phyloP scores from a whole-genome alignment of 2,797 vertebrate genomes.

The Anniella stebbinsi region DNA sequence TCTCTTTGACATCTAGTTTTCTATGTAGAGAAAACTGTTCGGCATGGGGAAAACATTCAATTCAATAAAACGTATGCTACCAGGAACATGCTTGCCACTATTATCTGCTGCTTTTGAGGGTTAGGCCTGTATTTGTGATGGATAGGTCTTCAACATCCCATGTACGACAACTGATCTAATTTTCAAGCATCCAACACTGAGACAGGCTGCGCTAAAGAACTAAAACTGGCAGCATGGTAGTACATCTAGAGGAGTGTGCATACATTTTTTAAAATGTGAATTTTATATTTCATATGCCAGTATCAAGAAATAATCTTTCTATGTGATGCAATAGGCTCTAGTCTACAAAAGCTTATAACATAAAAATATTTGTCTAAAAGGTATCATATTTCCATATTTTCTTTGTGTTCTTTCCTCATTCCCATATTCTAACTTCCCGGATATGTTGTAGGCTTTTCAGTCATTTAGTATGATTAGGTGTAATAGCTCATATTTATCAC shows the following conservation, averaged over 20 bases:
- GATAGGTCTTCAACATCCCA: background rate
- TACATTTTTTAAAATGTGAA: background rate
- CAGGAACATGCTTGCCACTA: background rate
- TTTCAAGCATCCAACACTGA: background rate
- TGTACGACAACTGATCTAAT: background rate
- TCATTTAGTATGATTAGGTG: background rate
- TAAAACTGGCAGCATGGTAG: background rate
- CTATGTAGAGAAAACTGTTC: background rate
- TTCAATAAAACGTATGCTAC: background rate
- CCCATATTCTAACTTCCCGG: background rate
- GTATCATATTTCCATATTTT: background rate
- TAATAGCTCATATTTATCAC: background rate
- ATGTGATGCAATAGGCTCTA: background rate
- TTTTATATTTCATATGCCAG: background rate
- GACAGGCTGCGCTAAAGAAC: background rate
- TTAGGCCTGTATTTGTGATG: background rate
- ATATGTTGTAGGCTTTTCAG: background rate
- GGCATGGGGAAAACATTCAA: background rate
- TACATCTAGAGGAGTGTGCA: background rate
- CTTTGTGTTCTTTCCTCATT: background rate
- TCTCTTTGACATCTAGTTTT: background rate
- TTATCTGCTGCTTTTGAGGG: background rate
- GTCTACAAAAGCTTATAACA: background rate
- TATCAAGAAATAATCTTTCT: background rate
- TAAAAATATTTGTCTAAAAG: background rate